These are phyloP conservation scores for Oryctes rhinoceros DNA, from an alignment of 1,140 invertebrate genomes.

Conservation along the genomic window DNA sequence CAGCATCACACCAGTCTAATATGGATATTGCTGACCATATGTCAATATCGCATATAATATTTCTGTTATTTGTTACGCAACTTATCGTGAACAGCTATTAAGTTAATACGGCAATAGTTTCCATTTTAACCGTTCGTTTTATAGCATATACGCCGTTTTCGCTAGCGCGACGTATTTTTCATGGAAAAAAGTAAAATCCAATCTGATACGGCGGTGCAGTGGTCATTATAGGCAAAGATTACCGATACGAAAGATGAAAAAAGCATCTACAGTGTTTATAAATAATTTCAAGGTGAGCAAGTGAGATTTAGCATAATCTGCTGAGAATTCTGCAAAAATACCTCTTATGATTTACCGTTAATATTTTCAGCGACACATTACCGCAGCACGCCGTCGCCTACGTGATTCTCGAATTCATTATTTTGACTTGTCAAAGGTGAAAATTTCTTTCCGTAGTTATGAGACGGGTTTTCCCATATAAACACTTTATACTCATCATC, in stretches of 20 bases:
- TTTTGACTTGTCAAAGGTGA: conserved; percentile 30
- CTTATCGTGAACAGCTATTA: not conserved
- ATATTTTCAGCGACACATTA: not conserved
- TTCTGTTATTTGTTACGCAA: conserved; percentile 18
- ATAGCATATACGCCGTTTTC: not conserved
- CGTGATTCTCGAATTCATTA: not conserved
- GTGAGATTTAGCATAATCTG: conserved; percentile 26
- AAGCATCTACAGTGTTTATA: conserved; percentile 6
- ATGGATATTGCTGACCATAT: no score
- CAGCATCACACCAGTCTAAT: no score
- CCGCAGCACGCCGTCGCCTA: not conserved
- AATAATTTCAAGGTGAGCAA: conserved; percentile 35
- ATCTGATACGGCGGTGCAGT: not conserved
- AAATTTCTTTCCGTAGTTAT: not conserved
- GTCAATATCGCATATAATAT: not conserved
- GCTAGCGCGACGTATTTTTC: conserved; percentile 11
- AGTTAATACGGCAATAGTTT: conserved; percentile 5
- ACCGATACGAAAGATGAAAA: not conserved
- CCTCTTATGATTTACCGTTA: conserved; percentile 1
- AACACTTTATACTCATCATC: no score
- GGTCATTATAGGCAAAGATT: not conserved
- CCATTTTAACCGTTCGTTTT: not conserved
- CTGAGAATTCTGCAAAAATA: conserved; percentile 9
- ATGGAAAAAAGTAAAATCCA: conserved; percentile 16
- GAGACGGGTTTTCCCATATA: not conserved